Conservation (phyloP, 2,888 invertebrate species). For the Sarcophaga caerulescens region DNA sequence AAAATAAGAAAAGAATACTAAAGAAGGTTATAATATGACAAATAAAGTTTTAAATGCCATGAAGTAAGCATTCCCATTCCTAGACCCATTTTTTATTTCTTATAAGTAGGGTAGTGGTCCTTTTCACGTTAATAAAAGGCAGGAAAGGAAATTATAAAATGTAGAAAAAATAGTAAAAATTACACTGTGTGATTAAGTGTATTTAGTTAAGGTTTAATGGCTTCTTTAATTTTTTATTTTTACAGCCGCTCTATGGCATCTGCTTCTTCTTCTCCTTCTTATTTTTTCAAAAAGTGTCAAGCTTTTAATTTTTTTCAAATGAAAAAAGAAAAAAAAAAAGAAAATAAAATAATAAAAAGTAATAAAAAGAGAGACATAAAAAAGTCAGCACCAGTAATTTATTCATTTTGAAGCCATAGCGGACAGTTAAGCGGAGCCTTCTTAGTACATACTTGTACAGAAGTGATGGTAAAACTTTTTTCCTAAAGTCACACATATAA, state of each 20-base stretch:
- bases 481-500: neutral
- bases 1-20: neutral
- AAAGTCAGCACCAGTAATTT: conserved; percentile 51
- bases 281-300: conserved; percentile 9
- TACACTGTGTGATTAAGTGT: conserved; percentile 41
- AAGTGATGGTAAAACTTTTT: neutral
- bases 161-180: conserved; percentile 14
- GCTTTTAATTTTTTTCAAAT: neutral
- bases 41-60: conserved; percentile 14
- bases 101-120: neutral
- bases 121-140: neutral
- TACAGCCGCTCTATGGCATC: neutral
- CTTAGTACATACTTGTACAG: neutral
- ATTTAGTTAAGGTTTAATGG: conserved; percentile 52
- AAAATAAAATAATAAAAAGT: neutral
- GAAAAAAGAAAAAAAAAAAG: neutral
- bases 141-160: neutral
- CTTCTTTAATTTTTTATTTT: conserved; percentile 34
- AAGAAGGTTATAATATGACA: conserved; percentile 3
- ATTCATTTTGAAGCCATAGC: conserved; percentile 46
- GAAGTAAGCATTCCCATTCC: neutral
- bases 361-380: conserved; percentile 23
- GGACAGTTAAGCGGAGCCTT: conserved; percentile 27
- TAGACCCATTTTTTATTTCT: neutral
- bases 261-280: neutral